Evolutionary conservation across 1,140 invertebrate species (phyloP).

Genomic region (Lordiphosa clarofinis): DNA sequence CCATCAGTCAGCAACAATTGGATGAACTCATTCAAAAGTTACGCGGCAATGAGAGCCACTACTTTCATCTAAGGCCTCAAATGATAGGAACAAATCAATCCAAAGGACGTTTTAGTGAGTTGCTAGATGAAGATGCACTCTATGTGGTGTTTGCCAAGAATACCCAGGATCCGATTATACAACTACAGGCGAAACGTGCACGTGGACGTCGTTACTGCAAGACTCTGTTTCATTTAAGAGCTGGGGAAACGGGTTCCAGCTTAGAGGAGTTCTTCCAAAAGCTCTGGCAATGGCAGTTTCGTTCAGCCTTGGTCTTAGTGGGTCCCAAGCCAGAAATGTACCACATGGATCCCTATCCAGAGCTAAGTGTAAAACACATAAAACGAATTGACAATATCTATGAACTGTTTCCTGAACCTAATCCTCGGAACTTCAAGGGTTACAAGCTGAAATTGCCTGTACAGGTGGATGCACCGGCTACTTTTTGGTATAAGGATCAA

Average conservation of each 20-base stretch:
- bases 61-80: constrained; percentile 40
- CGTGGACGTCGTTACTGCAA: constrained; percentile 40
- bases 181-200: constrained; percentile 25
- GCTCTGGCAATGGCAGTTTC: constrained; percentile 47
- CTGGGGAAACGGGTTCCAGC: not conserved
- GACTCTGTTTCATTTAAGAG: constrained; percentile 33
- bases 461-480: constrained; percentile 54
- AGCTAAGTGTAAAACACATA: constrained; percentile 25
- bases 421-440: constrained; percentile 29
- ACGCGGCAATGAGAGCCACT: constrained; percentile 12
- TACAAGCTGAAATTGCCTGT: constrained; percentile 49
- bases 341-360: constrained; percentile 60
- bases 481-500: constrained; percentile 43
- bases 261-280: constrained; percentile 31
- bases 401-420: constrained; percentile 28
- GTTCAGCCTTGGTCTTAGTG: constrained; percentile 45
- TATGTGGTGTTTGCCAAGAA: constrained; percentile 52
- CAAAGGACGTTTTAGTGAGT: constrained; percentile 3
- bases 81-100: constrained; percentile 27
- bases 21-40: constrained; percentile 26
- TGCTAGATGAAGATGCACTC: constrained; percentile 26
- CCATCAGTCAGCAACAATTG: constrained; percentile 13
- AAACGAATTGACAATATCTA: constrained; percentile 6
- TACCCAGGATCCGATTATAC: constrained; percentile 30
- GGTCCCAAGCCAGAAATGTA: constrained; percentile 26